These are phyloP conservation scores for Ommatoiulus sabulosus DNA, from an alignment of 2,888 invertebrate species.

Conservation along the genomic window DNA sequence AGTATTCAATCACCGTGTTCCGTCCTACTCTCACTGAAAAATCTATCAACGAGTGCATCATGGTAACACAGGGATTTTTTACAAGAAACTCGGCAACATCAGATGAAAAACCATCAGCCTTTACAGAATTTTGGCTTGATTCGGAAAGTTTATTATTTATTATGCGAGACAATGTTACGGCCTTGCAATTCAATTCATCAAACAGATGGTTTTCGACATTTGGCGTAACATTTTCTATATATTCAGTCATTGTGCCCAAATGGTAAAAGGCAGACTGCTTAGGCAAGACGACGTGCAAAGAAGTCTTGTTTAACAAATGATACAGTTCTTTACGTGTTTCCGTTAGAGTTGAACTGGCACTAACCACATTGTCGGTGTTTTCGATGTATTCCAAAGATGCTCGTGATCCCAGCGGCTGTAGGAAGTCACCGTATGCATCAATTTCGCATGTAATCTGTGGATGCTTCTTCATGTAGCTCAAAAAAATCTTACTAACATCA, in stretches of 20 bases:
- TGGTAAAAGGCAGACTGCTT: slow-evolving; percentile 69
- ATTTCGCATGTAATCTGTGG: slow-evolving; percentile 67
- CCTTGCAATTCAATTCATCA: slow-evolving; percentile 48
- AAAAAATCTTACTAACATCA: slow-evolving; percentile 65
- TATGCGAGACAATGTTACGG: slow-evolving; percentile 54
- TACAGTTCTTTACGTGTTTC: slow-evolving; percentile 65
- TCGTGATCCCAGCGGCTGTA: slow-evolving; percentile 67
- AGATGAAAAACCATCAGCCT: background rate
- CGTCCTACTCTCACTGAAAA: slow-evolving; percentile 61
- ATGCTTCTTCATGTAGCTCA: slow-evolving; percentile 63
- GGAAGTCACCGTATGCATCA: slow-evolving; percentile 70
- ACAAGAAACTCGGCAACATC: background rate
- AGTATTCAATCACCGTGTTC: slow-evolving; percentile 67
- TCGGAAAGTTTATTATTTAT: background rate
- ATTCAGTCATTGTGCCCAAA: slow-evolving; percentile 68
- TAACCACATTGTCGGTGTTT: slow-evolving; percentile 64
- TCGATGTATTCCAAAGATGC: slow-evolving; percentile 65
- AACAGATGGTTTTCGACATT: slow-evolving; percentile 18
- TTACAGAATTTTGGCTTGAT: background rate
- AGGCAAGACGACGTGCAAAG: slow-evolving; percentile 66
- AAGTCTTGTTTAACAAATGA: slow-evolving; percentile 64
- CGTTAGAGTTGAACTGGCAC: slow-evolving; percentile 63
- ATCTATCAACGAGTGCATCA: slow-evolving; percentile 66
- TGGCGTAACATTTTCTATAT: slow-evolving; percentile 58
- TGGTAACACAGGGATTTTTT: slow-evolving; percentile 58